Conservation (phyloP, 2,113 vertebrate genomes). For the Halichoerus grypus region DNA sequence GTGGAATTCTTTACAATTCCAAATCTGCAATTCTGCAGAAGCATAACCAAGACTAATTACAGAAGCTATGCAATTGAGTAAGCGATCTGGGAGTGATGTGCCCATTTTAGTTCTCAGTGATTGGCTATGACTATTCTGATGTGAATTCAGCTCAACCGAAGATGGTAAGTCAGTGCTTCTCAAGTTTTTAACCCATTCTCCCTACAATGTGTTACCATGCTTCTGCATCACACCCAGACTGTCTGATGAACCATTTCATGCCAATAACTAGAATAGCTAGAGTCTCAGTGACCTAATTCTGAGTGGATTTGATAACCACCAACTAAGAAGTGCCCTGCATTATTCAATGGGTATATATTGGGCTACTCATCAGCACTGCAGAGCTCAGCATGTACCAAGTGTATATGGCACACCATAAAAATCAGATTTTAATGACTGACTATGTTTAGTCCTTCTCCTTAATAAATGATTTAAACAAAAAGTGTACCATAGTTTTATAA, state of each 20-base stretch:
- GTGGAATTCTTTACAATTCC: neutral
- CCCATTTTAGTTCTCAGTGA: neutral
- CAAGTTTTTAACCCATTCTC: neutral
- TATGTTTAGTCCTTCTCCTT: neutral
- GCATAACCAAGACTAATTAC: neutral
- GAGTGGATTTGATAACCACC: neutral
- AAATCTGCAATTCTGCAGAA: neutral
- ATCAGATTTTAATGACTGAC: neutral
- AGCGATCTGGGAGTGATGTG: neutral
- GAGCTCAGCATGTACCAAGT: neutral
- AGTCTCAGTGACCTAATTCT: slow-evolving; percentile 3
- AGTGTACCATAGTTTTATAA: neutral
- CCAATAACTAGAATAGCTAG: neutral
- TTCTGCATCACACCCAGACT: neutral
- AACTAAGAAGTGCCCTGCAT: neutral
- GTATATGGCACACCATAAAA: neutral
- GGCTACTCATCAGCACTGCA: neutral
- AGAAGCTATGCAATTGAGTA: neutral
- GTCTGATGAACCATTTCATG: neutral
- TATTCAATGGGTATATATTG: neutral
- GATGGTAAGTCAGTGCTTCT: neutral
- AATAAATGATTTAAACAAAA: slow-evolving; percentile 26
- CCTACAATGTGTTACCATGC: neutral
- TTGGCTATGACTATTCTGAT: neutral
- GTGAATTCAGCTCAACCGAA: neutral